Base-by-base conservation (phyloP, 2,797 vertebrate genomes). In the Oceanodroma leucorhoa region DNA sequence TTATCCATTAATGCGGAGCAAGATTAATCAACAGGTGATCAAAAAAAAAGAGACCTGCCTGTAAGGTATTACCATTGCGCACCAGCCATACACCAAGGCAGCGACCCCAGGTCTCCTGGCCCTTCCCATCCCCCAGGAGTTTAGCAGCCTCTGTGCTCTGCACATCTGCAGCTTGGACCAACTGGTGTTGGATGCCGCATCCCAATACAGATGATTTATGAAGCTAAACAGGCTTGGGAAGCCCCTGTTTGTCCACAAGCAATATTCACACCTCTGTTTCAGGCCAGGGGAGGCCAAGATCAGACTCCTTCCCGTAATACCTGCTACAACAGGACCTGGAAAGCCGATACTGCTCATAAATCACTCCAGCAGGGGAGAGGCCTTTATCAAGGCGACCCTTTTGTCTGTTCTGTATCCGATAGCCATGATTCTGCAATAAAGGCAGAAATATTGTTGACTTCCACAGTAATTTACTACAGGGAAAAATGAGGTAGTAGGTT, bases 261-360 rank as follows among this genome's bases (percentile, higher is more conserved):
- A 75, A 48, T 27, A 43, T 75, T 96, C 83, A 93, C 92, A 91
- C 83, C 79, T 95, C 87, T 76, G 73, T 96, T 90, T 86, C 77
- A 87, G 90, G 87, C 41, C 91, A 80, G 69, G 24, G 64, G 94
- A 95, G 93, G 48, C 80, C 50, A 84, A 92, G 61, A 90, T 46
- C 58, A 77, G 51, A 70, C 65, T 89, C 81, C 43, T 87, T 93
- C 85, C 23, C 3, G 14, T 22, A 36, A 77, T 95, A 96, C 57
- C 90, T 94, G 94, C 94, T 93, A 67, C 85, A 96, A 77, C 62
- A 95, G 90, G 77, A 93, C 86, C 84, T 40, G 43, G 77, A 87
- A 89, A 96, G 54, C 64, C 19, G 4, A 15, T 55, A 60, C 32
- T 50, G 77, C 81, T 96, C 94, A 90, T 91, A 95, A 96, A 96